Percentiles rank a stretch among this genome's conserved stretches.
These are phyloP conservation scores for Falco rusticolus DNA, from an alignment of 2,797 vertebrate species.

Conservation along the genomic window DNA sequence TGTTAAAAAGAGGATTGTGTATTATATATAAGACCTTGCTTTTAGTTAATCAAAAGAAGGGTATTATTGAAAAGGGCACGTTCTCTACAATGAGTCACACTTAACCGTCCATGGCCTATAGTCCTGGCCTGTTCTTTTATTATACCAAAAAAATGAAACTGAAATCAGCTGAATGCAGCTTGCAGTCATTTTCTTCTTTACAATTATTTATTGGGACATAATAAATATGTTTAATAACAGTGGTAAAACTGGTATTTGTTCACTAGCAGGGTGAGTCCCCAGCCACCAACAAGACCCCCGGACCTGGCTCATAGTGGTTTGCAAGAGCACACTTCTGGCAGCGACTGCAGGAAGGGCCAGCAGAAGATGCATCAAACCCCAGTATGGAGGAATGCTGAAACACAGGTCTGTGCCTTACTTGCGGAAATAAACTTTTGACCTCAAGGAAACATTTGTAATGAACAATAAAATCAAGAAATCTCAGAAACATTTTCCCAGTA, in stretches of 20 bases:
- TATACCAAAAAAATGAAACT: not conserved
- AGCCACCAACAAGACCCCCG: accelerated
- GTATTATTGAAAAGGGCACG: conserved; percentile 15
- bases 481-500: not conserved
- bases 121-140: not conserved
- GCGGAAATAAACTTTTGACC: not conserved
- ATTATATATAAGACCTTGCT: conserved; percentile 53
- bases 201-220: not conserved
- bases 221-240: not conserved
- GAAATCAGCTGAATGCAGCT: not conserved
- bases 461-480: not conserved
- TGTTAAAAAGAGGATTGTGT: conserved; percentile 66
- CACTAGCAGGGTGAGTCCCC: not conserved
- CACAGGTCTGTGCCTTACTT: not conserved
- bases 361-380: not conserved
- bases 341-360: not conserved
- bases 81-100: not conserved
- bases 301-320: accelerated
- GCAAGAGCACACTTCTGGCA: accelerated
- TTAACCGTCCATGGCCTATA: conserved; percentile 10
- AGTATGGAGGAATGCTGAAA: not conserved
- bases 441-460: not conserved
- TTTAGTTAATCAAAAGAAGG: conserved; percentile 61
- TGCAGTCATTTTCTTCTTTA: not conserved
- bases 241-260: not conserved